Evolutionary conservation across 2,797 vertebrate genomes (phyloP).

Genomic region (Urophycis tenuis): DNA sequence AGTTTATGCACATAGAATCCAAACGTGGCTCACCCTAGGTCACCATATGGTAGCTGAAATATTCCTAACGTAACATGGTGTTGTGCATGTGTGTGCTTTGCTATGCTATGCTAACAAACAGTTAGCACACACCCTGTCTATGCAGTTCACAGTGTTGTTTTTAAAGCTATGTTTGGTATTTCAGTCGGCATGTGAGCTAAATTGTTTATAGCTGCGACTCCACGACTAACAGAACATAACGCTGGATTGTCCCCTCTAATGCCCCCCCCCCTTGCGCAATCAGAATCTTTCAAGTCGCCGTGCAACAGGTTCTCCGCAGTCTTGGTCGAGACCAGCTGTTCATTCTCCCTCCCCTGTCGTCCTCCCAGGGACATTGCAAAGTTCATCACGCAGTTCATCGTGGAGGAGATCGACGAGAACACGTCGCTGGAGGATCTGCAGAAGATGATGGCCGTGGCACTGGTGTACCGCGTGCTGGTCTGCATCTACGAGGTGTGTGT

Average conservation of each 20-base stretch:
- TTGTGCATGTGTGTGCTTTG: no score
- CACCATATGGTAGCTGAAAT: no score
- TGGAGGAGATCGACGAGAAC: slow-evolving; percentile 96
- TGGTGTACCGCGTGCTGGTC: slow-evolving; percentile 90
- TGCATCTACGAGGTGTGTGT: slow-evolving; percentile 88
- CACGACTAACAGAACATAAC: not conserved
- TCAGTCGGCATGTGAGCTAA: not conserved
- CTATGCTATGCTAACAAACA: no score
- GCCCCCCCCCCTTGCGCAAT: not conserved
- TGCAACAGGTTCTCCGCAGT: no score
- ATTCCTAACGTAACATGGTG: no score
- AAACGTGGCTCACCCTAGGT: no score
- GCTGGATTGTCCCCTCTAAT: not conserved
- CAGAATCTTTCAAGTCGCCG: not conserved
- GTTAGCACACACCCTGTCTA: not conserved
- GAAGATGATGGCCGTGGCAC: slow-evolving; percentile 93
- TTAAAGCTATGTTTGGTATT: no score
- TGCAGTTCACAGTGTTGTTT: not conserved
- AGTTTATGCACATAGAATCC: no score
- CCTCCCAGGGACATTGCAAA: slow-evolving; percentile 86
- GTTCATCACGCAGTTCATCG: slow-evolving; percentile 91
- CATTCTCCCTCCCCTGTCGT: slow-evolving; percentile 20
- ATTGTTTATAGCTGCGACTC: no score
- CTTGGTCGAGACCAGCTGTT: no score
- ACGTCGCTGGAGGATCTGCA: slow-evolving; percentile 93